These are phyloP conservation scores for Standfussiana lucernea DNA, from an alignment of 2,888 invertebrate genomes.

Conservation along the genomic window DNA sequence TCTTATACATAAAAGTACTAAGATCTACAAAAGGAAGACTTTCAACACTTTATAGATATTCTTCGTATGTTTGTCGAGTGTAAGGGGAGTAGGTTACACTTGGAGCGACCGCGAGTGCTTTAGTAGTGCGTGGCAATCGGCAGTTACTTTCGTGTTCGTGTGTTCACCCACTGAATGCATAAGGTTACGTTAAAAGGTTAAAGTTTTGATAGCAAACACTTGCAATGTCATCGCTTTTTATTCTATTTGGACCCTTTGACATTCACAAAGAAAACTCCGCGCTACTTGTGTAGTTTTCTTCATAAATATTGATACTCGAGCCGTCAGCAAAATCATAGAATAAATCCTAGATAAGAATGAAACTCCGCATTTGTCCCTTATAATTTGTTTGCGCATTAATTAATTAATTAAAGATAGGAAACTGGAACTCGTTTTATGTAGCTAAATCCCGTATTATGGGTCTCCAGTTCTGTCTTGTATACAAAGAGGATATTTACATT, in stretches of 20 bases:
- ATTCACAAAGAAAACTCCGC: neutral
- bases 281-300: conserved; percentile 4
- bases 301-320: conserved; percentile 2
- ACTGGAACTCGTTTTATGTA: conserved; percentile 1
- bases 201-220: conserved; percentile 67
- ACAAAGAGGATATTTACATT: conserved; percentile 27
- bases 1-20: conserved; percentile 25
- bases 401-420: conserved; percentile 19
- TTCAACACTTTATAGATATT: conserved; percentile 25
- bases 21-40: conserved; percentile 35
- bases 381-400: conserved; percentile 1
- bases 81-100: conserved; percentile 61
- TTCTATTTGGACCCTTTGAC: conserved; percentile 35
- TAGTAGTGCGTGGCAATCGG: conserved; percentile 68
- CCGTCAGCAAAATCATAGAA: neutral
- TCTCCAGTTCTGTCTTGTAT: conserved; percentile 14
- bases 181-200: conserved; percentile 67
- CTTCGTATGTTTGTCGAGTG: conserved; percentile 42
- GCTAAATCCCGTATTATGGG: conserved; percentile 2
- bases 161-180: conserved; percentile 65
- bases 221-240: conserved; percentile 63
- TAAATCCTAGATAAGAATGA: neutral
- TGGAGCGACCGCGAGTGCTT: conserved; percentile 56
- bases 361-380: neutral
- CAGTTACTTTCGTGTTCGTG: conserved; percentile 67